Evolutionary conservation across 2,113 vertebrate species (phyloP).

Genomic region (Pagrus major): DNA sequence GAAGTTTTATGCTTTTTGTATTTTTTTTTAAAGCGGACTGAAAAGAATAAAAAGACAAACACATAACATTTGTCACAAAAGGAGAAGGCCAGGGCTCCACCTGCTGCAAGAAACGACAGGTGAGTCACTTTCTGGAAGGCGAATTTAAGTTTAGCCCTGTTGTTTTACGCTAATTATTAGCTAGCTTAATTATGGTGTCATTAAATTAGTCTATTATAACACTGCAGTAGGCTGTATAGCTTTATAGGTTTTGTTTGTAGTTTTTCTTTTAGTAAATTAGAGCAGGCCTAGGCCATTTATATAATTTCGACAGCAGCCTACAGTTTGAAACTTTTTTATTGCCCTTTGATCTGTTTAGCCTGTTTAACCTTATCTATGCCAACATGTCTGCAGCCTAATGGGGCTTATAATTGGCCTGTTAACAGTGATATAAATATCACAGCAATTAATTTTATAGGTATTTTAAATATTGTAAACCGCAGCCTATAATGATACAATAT

Average conservation of each 20-base stretch:
- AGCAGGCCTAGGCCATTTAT: not conserved
- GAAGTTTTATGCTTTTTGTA: not conserved
- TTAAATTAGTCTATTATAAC: not conserved
- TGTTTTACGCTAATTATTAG: not conserved
- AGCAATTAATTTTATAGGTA: not conserved
- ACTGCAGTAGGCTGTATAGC: not conserved
- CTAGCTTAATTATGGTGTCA: not conserved
- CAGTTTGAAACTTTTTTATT: not conserved
- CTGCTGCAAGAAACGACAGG: conserved; percentile 64
- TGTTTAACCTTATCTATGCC: conserved; percentile 9
- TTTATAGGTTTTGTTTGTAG: too few relatives aligned
- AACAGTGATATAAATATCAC: not conserved
- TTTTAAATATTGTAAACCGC: not conserved
- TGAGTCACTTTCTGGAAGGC: conserved; percentile 46
- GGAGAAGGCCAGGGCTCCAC: conserved; percentile 23
- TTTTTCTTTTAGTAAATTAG: too few relatives aligned
- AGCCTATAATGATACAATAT: not conserved
- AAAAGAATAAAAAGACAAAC: not conserved
- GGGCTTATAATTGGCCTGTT: not conserved
- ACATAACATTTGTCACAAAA: not conserved
- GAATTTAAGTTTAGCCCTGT: not conserved
- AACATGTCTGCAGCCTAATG: not conserved
- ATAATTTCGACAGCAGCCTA: not conserved
- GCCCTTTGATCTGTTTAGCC: conserved; percentile 73
- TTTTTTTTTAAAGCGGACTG: not conserved